Evolutionary conservation across 2,888 invertebrate species (phyloP).

Genomic region (Tetramorium bicarinatum): DNA sequence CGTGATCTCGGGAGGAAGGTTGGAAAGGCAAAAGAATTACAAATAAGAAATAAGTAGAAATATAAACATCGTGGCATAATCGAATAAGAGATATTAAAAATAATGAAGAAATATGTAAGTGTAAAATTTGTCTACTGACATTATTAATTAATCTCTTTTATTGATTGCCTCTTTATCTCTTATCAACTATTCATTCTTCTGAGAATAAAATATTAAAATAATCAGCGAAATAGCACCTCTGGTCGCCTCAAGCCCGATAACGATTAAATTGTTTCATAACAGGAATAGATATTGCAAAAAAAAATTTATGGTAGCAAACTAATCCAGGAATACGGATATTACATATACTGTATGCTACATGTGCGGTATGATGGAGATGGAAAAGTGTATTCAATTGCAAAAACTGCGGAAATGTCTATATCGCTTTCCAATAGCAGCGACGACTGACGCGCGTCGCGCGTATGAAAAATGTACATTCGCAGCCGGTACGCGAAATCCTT

Average conservation of each 20-base stretch:
- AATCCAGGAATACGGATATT: conserved; percentile 13
- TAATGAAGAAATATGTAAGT: background rate
- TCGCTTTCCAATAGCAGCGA: conserved; percentile 72
- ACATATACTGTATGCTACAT: conserved; percentile 51
- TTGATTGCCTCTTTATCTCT: background rate
- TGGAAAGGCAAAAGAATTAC: conserved; percentile 55
- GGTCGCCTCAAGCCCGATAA: background rate
- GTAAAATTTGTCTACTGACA: background rate
- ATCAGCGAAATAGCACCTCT: background rate
- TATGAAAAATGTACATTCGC: conserved; percentile 60
- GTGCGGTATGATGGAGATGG: conserved; percentile 48
- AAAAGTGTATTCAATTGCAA: conserved; percentile 62
- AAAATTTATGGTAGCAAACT: conserved; percentile 22
- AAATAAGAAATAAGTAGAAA: background rate
- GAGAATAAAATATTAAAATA: background rate
- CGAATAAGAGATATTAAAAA: background rate
- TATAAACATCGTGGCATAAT: background rate
- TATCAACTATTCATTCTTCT: background rate
- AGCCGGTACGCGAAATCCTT: conserved; percentile 57
- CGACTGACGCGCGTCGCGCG: conserved; percentile 58
- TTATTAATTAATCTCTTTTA: background rate
- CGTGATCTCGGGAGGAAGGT: conserved; percentile 69
- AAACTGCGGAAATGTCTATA: conserved; percentile 67
- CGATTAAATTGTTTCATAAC: conserved; percentile 4
- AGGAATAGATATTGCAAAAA: background rate